Evolutionary conservation across 2,888 invertebrate species (phyloP).

Genomic region (Hylaea fasciaria): DNA sequence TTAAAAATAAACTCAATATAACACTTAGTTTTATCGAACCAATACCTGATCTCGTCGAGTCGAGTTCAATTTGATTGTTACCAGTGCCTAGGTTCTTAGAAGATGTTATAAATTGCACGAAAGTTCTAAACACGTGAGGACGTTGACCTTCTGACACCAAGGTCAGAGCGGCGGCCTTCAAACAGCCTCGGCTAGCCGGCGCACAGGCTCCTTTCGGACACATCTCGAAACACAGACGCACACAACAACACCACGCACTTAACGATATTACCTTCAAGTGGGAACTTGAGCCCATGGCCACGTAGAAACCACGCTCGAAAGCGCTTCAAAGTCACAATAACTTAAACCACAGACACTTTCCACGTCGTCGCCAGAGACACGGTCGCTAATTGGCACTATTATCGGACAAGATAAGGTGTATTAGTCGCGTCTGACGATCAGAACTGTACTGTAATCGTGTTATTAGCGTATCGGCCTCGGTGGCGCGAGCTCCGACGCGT

Average conservation of each 20-base stretch:
- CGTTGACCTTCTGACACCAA: slow-evolving; percentile 82
- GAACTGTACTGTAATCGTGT: slow-evolving; percentile 46
- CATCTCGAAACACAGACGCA: slow-evolving; percentile 64
- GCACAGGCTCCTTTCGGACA: slow-evolving; percentile 64
- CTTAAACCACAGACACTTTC: slow-evolving; percentile 61
- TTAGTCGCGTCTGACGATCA: slow-evolving; percentile 60
- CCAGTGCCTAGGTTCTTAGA: slow-evolving; percentile 11
- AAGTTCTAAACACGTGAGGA: slow-evolving; percentile 74
- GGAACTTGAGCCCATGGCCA: slow-evolving; percentile 79
- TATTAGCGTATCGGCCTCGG: slow-evolving; percentile 70
- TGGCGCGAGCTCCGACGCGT: slow-evolving; percentile 72
- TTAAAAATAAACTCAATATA: too few species aligned
- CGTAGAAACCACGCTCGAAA: slow-evolving; percentile 70
- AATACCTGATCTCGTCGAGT: background rate
- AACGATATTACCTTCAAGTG: slow-evolving; percentile 77
- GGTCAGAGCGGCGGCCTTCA: slow-evolving; percentile 84
- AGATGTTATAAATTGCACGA: slow-evolving; percentile 57
- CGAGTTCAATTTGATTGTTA: slow-evolving; percentile 4
- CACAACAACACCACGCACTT: slow-evolving; percentile 63
- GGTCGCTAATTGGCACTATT: slow-evolving; percentile 76
- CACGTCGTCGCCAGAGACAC: slow-evolving; percentile 52
- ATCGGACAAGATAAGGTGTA: slow-evolving; percentile 75
- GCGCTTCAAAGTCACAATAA: slow-evolving; percentile 63
- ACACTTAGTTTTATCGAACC: background rate
- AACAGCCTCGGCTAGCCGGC: slow-evolving; percentile 77